Evolutionary conservation across 2,888 invertebrate genomes (phyloP).

Genomic region (Pseudoips prasinana): DNA sequence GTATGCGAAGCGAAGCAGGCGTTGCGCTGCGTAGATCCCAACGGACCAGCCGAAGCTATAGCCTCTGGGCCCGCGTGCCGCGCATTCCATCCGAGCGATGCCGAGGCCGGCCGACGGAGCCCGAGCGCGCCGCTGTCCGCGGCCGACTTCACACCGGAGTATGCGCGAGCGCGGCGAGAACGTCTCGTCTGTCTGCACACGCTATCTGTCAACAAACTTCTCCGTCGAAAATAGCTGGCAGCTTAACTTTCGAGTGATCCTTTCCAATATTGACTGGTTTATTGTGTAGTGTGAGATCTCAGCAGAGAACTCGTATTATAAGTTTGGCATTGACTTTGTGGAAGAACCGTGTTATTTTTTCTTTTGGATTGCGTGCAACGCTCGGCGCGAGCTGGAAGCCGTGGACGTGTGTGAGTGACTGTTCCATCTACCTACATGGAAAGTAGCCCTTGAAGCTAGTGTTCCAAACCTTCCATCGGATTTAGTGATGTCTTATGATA

Average conservation of each 20-base stretch:
- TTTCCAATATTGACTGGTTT: slow-evolving; percentile 64
- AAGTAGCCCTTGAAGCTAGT: slow-evolving; percentile 69
- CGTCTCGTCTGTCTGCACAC: slow-evolving; percentile 69
- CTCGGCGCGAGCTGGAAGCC: slow-evolving; percentile 62
- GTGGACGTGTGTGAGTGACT: slow-evolving; percentile 77
- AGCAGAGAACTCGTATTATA: slow-evolving; percentile 52
- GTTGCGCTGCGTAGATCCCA: slow-evolving; percentile 65
- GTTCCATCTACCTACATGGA: slow-evolving; percentile 70
- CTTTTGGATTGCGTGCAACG: slow-evolving; percentile 77
- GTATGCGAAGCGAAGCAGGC: slow-evolving; percentile 62
- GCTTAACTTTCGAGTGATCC: slow-evolving; percentile 60
- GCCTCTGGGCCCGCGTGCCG: slow-evolving; percentile 67
- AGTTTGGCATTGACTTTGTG: slow-evolving; percentile 63
- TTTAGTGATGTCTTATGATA: slow-evolving; percentile 64
- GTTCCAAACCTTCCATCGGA: slow-evolving; percentile 49
- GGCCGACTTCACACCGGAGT: slow-evolving; percentile 78
- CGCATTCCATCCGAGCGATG: slow-evolving; percentile 65
- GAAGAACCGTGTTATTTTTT: slow-evolving; percentile 76
- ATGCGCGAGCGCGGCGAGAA: slow-evolving; percentile 79
- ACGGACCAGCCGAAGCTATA: slow-evolving; percentile 54
- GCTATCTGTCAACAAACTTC: slow-evolving; percentile 78
- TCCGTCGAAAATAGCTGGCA: slow-evolving; percentile 65
- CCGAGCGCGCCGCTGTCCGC: slow-evolving; percentile 57
- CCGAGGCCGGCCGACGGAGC: slow-evolving; percentile 56
- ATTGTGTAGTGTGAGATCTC: slow-evolving; percentile 63